These are phyloP conservation scores for Eretmochelys imbricata DNA, from an alignment of 2,113 vertebrate species.

Conservation along the genomic window DNA sequence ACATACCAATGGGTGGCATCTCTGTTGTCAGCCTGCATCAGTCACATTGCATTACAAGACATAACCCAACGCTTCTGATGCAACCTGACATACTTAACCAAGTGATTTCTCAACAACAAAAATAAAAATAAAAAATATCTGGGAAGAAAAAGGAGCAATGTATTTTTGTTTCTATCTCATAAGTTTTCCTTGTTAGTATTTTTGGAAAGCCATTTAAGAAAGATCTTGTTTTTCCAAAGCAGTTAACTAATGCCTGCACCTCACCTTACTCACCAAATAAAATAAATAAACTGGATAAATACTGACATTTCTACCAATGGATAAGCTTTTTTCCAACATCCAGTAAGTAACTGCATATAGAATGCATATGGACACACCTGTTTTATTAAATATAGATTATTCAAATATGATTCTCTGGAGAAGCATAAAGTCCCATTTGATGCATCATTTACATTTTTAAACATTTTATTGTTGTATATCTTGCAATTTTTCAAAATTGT, in stretches of 20 bases:
- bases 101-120: conserved; percentile 13
- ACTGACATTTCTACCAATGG: neutral
- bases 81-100: neutral
- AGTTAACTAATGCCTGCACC: neutral
- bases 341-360: neutral
- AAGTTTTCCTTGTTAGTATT: neutral
- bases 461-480: neutral
- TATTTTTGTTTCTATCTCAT: neutral
- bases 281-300: neutral
- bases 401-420: neutral
- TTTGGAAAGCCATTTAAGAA: neutral
- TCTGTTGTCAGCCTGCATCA: conserved; percentile 15
- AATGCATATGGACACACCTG: neutral
- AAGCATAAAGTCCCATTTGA: neutral
- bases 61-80: neutral
- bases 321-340: neutral
- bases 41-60: neutral
- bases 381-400: neutral
- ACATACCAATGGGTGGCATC: neutral
- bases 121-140: neutral
- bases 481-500: neutral
- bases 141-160: neutral
- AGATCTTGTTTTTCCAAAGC: neutral
- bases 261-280: neutral
- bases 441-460: neutral